phyloP scores from a whole-genome alignment of 2,797 vertebrate species.

The Amniataba percoides region DNA sequence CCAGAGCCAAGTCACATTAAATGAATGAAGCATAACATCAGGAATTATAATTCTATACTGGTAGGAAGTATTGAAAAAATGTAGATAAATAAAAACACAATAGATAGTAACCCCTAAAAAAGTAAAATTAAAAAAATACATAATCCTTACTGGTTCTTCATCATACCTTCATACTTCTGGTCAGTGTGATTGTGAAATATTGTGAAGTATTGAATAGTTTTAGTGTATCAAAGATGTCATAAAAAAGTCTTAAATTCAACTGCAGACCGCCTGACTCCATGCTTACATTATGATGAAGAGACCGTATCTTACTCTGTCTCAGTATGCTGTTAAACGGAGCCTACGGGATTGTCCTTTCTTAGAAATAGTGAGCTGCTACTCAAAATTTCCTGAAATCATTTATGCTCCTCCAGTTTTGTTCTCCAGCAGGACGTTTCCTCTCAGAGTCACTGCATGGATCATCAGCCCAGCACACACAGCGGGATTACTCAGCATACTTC shows the following conservation, averaged over 20 bases:
- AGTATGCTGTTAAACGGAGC: not conserved
- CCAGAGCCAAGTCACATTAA: too few relatives aligned
- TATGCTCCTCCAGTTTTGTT: slow-evolving; percentile 16
- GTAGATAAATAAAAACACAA: not conserved
- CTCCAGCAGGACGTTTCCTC: slow-evolving; percentile 52
- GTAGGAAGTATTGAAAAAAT: not conserved
- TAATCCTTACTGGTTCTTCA: not conserved
- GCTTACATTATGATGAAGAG: not conserved
- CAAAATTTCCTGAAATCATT: slow-evolving; percentile 22
- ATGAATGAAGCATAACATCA: not conserved
- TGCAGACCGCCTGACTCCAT: not conserved
- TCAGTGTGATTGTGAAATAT: not conserved
- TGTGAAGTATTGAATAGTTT: not conserved
- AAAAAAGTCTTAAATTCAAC: not conserved
- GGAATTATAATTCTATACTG: not conserved
- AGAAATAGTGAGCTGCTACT: slow-evolving; percentile 9
- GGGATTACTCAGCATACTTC: slow-evolving; percentile 17
- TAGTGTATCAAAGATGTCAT: not conserved
- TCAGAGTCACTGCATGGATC: slow-evolving; percentile 23
- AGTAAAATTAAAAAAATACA: too few relatives aligned
- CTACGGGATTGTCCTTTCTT: slow-evolving; percentile 1
- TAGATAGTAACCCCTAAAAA: too few relatives aligned
- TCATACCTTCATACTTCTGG: not conserved
- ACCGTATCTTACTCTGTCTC: not conserved
- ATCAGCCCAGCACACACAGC: slow-evolving; percentile 15